These are phyloP conservation scores for Luidia sarsii DNA, from an alignment of 53 echinoderm and acorn worm species.

Conservation along the genomic window DNA sequence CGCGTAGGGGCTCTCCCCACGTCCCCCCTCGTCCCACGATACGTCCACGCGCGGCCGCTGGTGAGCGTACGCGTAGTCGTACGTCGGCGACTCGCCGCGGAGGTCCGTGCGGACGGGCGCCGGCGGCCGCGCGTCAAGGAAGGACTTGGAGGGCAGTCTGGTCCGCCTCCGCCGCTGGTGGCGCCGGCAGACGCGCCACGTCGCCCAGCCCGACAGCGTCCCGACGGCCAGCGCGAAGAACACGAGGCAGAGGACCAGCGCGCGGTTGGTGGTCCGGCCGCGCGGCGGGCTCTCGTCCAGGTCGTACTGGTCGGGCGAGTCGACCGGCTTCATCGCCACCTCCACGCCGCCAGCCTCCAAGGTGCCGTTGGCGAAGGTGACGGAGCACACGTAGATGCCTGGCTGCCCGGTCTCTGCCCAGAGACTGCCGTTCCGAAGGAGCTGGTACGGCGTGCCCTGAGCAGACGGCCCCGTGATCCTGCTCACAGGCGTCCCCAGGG, in stretches of 20 bases:
- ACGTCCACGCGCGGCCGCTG: background rate
- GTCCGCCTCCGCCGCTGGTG: background rate
- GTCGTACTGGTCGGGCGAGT: conserved; percentile 1
- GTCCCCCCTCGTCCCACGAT: background rate
- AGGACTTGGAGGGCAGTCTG: background rate
- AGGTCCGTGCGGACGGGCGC: background rate
- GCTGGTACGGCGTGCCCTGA: background rate
- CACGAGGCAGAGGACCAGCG: background rate
- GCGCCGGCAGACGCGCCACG: conserved; percentile 6
- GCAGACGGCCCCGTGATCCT: background rate
- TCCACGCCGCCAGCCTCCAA: background rate
- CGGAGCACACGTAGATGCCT: conserved; percentile 39
- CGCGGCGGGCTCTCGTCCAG: too few relatives aligned
- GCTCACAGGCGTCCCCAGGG: background rate
- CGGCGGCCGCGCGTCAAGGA: conserved; percentile 2
- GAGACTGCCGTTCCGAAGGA: conserved; percentile 46
- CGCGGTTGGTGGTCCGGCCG: background rate
- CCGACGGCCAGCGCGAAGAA: background rate
- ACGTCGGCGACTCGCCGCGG: background rate
- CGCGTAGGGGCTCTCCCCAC: conserved; percentile 32
- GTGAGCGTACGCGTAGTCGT: conserved; percentile 44
- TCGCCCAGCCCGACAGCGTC: background rate
- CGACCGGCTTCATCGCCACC: background rate
- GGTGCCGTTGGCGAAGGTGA: conserved; percentile 21
- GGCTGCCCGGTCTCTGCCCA: conserved; percentile 3